A percentile compares a stretch with the other conserved stretches of the same genome.
phyloP scores from a whole-genome alignment of 2,113 vertebrate genomes.

The Tragelaphus strepsiceros region DNA sequence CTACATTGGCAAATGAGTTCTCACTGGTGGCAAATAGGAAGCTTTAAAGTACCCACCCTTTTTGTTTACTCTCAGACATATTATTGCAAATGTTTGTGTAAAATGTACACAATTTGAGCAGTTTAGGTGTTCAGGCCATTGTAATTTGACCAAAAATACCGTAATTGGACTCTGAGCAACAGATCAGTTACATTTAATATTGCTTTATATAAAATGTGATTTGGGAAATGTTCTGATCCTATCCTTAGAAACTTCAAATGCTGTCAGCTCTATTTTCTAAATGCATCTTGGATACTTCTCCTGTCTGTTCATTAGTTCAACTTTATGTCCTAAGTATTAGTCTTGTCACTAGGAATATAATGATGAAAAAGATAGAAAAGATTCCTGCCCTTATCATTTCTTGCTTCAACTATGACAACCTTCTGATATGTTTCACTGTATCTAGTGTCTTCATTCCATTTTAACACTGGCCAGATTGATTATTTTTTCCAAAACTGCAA shows the following conservation, averaged over 20 bases:
- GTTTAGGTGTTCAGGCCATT: background rate
- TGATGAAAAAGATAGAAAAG: constrained; percentile 15
- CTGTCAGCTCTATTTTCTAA: constrained; percentile 9
- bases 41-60: fast-evolving
- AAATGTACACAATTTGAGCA: background rate
- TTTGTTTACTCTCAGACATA: background rate
- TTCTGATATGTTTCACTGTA: constrained; percentile 9
- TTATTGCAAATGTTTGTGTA: background rate
- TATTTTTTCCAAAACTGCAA: background rate
- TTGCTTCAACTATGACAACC: background rate
- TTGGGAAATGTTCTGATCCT: background rate
- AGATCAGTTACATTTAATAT: background rate
- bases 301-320: background rate
- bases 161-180: background rate
- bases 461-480: background rate
- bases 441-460: background rate
- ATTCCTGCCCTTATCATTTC: background rate
- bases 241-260: background rate
- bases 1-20: background rate
- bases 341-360: background rate
- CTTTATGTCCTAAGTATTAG: background rate
- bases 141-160: background rate
- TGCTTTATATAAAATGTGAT: background rate
- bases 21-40: background rate
- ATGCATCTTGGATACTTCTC: background rate